Base-by-base conservation (phyloP, 2,113 vertebrate species). In the Polyodon spathula region DNA sequence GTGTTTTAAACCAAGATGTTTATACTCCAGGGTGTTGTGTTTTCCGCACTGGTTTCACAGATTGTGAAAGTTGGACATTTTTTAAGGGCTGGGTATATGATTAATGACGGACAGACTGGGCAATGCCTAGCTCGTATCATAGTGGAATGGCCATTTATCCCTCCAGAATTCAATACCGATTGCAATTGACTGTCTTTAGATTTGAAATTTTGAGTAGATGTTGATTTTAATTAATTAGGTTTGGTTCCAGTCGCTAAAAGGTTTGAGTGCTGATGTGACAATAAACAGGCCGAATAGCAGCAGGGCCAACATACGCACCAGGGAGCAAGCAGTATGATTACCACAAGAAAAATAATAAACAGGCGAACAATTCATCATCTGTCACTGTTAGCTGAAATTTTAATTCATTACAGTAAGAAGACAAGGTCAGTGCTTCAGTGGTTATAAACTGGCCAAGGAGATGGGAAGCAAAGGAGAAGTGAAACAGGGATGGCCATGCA, bases 371-470 rank as follows among this genome's bases (percentile, higher is more conserved):
- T 84, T 79, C 65, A 76, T 84, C 81, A 81, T 65, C 65, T 71
- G 71, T 81, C 83, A 77, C 54, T 68, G 66, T 17, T 70, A 76
- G 75, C 79, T 74, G 76, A 84, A 77, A 74, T 81, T 81, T 81
- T 81, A 82, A 85, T 84, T 84, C 79, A 81, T 84, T 84, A 81
- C 76, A 74, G 61, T 68, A 71, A 70, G 60, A 63, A 78, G 81
- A 78, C 79, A 78, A 83, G 78, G 81, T 81, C 79, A 81, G 44
- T 62, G 12, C 70, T 66, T 65, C 71, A 66, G 37, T 71, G 60
- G 37, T 39, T n/a, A 15, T n/a, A 37, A 17, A 53, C 43, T 40
- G 46, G 59, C 59, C 58, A 61, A 61, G 58, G 38, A 54, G 43
- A 10, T 60, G 73, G 64, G 76, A 74, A 84, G 81, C 83, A 79